phyloP scores from a whole-genome alignment of 2,888 invertebrate species.

The Pollenia labialis region DNA sequence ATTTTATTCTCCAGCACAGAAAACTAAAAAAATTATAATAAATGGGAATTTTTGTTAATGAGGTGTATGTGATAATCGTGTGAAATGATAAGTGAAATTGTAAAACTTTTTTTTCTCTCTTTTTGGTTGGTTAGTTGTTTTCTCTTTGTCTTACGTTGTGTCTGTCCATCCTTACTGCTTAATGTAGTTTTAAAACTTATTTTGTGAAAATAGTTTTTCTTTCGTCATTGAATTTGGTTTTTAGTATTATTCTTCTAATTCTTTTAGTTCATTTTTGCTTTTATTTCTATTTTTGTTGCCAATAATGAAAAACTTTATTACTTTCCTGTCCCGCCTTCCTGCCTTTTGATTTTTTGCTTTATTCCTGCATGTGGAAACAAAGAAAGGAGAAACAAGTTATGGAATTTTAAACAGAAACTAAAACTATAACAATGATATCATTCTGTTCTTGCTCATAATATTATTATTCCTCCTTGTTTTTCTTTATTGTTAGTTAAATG shows the following conservation, averaged over 20 bases:
- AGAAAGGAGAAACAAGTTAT: neutral
- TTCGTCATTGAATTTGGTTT: slow-evolving; percentile 31
- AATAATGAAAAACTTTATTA: slow-evolving; percentile 54
- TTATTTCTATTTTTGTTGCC: neutral
- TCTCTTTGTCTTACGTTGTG: slow-evolving; percentile 5
- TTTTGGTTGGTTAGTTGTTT: neutral
- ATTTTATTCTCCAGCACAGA: neutral
- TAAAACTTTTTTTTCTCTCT: slow-evolving; percentile 53
- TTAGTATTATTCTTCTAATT: slow-evolving; percentile 20
- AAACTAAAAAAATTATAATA: slow-evolving; percentile 58
- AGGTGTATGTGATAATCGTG: slow-evolving; percentile 69
- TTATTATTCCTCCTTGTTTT: neutral
- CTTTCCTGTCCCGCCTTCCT: neutral
- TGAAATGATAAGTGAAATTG: slow-evolving; percentile 69
- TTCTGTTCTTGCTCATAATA: neutral
- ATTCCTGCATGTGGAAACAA: neutral
- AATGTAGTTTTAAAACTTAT: slow-evolving; percentile 29
- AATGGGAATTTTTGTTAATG: slow-evolving; percentile 69
- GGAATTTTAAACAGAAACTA: slow-evolving; percentile 25
- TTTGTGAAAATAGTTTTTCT: slow-evolving; percentile 49
- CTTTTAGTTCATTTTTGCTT: slow-evolving; percentile 2
- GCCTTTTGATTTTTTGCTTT: neutral
- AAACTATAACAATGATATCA: slow-evolving; percentile 52
- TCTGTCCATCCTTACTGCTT: neutral
- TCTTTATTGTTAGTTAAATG: slow-evolving; percentile 22